phyloP scores from a whole-genome alignment of 2,113 vertebrate species.

The Oostethus manadensis region DNA sequence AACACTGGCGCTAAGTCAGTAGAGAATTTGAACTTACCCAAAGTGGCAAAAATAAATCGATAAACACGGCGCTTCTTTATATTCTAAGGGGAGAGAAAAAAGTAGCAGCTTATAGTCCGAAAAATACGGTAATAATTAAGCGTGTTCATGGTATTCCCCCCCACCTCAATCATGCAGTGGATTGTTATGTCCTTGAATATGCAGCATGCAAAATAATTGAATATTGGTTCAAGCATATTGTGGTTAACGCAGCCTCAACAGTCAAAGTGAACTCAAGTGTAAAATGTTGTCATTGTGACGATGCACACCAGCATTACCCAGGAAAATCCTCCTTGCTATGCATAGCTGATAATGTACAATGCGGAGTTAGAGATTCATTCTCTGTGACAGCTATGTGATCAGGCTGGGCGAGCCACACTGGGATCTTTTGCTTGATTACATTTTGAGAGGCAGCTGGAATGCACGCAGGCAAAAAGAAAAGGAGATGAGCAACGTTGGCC shows the following conservation, averaged over 20 bases:
- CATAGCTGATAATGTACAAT: background rate
- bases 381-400: background rate
- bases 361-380: constrained; percentile 2
- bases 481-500: constrained; percentile 7
- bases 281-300: background rate
- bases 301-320: background rate
- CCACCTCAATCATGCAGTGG: background rate
- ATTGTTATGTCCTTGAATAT: background rate
- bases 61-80: too few species aligned
- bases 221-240: background rate
- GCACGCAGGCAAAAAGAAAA: constrained; percentile 10
- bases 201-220: background rate
- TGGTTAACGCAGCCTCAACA: constrained; percentile 3
- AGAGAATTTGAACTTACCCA: too few species aligned
- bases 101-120: too few species aligned
- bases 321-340: background rate
- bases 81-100: too few species aligned
- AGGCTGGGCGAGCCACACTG: constrained; percentile 6
- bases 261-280: background rate
- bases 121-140: too few species aligned
- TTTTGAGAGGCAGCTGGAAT: constrained; percentile 12
- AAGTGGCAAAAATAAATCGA: too few species aligned
- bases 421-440: constrained; percentile 38
- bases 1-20: too few species aligned
- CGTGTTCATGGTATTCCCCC: too few species aligned